Evolutionary conservation across 2,113 vertebrate genomes (phyloP).

Genomic region (Quiscalus mexicanus): DNA sequence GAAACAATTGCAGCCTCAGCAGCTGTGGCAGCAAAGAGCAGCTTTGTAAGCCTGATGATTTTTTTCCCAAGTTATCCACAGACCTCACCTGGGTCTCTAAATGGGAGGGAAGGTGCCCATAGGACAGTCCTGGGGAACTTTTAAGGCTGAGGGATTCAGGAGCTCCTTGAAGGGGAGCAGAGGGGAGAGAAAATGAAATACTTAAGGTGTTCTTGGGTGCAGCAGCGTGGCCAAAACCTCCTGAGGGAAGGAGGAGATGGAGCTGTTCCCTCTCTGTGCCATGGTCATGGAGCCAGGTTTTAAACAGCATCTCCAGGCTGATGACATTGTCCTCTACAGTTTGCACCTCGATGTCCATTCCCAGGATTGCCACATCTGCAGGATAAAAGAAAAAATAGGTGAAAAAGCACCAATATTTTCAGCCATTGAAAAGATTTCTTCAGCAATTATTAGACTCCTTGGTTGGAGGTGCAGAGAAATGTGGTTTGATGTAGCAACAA

Average conservation of each 20-base stretch:
- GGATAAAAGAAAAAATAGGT: not conserved
- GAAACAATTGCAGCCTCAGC: not conserved
- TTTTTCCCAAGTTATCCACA: not conserved
- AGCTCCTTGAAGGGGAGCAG: not conserved
- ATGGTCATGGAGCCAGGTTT: slow-evolving; percentile 88
- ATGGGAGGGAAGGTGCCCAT: not conserved
- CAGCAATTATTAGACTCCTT: not conserved
- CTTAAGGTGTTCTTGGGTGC: slow-evolving; percentile 53
- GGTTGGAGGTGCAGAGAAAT: not conserved
- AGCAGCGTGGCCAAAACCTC: not conserved
- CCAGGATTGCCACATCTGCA: slow-evolving; percentile 80
- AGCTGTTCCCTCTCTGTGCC: slow-evolving; percentile 86
- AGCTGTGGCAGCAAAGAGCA: not conserved
- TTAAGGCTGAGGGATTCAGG: not conserved
- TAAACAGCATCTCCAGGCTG: slow-evolving; percentile 87
- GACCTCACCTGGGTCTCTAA: not conserved
- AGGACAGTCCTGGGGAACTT: not conserved
- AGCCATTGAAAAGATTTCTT: not conserved
- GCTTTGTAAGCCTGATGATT: not conserved
- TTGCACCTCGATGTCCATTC: slow-evolving; percentile 85
- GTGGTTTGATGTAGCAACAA: not conserved
- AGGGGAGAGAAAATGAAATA: not conserved
- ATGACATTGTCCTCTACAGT: slow-evolving; percentile 81
- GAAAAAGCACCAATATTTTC: not conserved
- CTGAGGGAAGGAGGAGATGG: slow-evolving; percentile 85